phyloP scores from a whole-genome alignment of 1,140 invertebrate species.

The Vanessa atalanta region DNA sequence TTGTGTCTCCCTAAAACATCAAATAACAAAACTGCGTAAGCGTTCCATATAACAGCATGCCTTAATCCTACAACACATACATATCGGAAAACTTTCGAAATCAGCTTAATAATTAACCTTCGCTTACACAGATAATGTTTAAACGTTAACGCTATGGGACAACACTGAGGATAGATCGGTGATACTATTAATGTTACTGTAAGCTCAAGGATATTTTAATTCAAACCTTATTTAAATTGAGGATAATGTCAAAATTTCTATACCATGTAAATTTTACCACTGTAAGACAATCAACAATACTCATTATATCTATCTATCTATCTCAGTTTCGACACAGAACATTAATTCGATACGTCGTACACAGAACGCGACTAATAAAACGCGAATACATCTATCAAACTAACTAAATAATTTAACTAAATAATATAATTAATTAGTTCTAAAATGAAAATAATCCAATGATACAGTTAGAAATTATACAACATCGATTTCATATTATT shows the following conservation, averaged over 20 bases:
- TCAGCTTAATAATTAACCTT: conserved; percentile 3
- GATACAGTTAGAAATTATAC: conserved; percentile 44
- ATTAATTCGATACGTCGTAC: background rate
- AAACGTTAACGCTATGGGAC: conserved; percentile 5
- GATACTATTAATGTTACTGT: background rate
- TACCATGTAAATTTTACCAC: background rate
- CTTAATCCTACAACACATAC: conserved; percentile 17
- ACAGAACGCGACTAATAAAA: background rate
- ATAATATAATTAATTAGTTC: conserved; percentile 40
- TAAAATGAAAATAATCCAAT: conserved; percentile 34
- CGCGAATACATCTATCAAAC: conserved; percentile 19
- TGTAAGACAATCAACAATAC: background rate
- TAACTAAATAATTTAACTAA: conserved; percentile 55
- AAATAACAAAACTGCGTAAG: conserved; percentile 10
- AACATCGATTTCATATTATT: conserved; percentile 30
- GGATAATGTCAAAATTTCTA: background rate
- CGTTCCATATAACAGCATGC: conserved; percentile 10
- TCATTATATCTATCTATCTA: background rate
- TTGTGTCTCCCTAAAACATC: conserved; percentile 6
- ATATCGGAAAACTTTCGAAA: conserved; percentile 1
- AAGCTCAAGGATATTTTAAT: background rate
- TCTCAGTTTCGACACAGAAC: background rate
- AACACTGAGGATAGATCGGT: conserved; percentile 9
- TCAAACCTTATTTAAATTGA: background rate
- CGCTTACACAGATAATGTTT: conserved; percentile 7